Evolutionary conservation across 2,888 invertebrate genomes (phyloP).

Genomic region (Lomographa bimaculata): DNA sequence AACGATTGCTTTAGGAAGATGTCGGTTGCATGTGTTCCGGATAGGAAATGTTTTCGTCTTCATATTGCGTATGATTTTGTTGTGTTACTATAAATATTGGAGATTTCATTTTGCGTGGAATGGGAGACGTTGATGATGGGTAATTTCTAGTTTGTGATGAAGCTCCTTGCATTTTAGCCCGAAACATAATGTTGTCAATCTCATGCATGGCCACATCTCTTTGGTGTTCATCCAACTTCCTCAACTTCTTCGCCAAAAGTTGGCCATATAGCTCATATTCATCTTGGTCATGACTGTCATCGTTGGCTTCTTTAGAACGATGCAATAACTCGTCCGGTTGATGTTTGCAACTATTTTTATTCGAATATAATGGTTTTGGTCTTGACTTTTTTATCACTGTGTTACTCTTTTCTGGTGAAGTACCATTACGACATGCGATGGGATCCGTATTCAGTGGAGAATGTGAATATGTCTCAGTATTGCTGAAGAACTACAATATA

Average conservation of each 20-base stretch:
- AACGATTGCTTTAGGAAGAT: constrained; percentile 20
- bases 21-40: constrained; percentile 39
- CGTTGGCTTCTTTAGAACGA: constrained; percentile 43
- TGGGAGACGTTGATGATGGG: constrained; percentile 45
- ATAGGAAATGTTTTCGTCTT: constrained; percentile 58
- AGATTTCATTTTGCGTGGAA: constrained; percentile 56
- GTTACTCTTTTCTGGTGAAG: constrained; percentile 15
- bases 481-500: constrained; percentile 37
- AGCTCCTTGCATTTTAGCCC: constrained; percentile 59
- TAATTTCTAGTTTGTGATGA: constrained; percentile 29
- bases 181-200: constrained; percentile 73
- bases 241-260: constrained; percentile 68
- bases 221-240: constrained; percentile 67
- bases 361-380: neutral
- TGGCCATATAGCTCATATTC: constrained; percentile 72
- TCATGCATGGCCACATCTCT: constrained; percentile 74
- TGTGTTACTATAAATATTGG: constrained; percentile 61
- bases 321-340: neutral
- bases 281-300: constrained; percentile 45
- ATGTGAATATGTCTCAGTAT: constrained; percentile 28
- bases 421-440: constrained; percentile 20
- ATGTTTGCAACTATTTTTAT: constrained; percentile 6
- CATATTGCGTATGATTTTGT: constrained; percentile 50
- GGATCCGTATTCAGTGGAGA: constrained; percentile 17
- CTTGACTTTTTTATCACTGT: constrained; percentile 7